Base-by-base conservation (phyloP, 1,140 invertebrate genomes). In the Telenomus remus region DNA sequence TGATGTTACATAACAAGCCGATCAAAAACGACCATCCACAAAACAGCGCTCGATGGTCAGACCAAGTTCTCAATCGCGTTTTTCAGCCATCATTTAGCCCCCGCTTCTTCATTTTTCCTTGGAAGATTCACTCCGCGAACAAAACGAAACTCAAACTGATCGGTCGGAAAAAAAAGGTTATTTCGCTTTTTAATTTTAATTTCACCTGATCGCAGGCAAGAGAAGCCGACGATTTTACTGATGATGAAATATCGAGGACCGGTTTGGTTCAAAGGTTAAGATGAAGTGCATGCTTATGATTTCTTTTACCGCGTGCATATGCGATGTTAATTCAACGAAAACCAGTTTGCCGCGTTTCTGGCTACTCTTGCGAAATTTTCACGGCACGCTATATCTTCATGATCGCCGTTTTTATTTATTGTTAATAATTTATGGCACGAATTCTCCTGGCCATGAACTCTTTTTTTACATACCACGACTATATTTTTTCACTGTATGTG, bases 1-100 rank as follows among this genome's bases (percentile, higher is more conserved):
- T 84, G 79, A 85, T 85, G 84, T 87, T 88, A 86, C 85, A 86
- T 78, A 86, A 88, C 84, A 85, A 86, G 51, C 61, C 68, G 80
- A 82, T 81, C 76, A 70, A 71, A n/a, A 74, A 51, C 37, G 53
- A 64, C 76, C 19, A 27, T 27, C 19, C 75, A n/a, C n/a, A 60
- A 51, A 80, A 68, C 78, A 37, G 72, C 13, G 59, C 59, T 68
- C 53, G 73, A 75, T 79, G 69, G 73, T 72, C 63, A 83, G 74
- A 59, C 74, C 48, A 79, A 66, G 75, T 63, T 78, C 55, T 56
- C 42, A 66, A 71, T 76, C 51, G 50, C 59, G 51, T 69, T 68
- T 37, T 33, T 37, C 14, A 61, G 46, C 51, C 34, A 66, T 54
- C 54, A 61, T 60, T 64, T 39, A 27, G 35, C n/a, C n/a, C n/a